Evolutionary conservation across 2,113 vertebrate genomes (phyloP).

Genomic region (Eptesicus fuscus): DNA sequence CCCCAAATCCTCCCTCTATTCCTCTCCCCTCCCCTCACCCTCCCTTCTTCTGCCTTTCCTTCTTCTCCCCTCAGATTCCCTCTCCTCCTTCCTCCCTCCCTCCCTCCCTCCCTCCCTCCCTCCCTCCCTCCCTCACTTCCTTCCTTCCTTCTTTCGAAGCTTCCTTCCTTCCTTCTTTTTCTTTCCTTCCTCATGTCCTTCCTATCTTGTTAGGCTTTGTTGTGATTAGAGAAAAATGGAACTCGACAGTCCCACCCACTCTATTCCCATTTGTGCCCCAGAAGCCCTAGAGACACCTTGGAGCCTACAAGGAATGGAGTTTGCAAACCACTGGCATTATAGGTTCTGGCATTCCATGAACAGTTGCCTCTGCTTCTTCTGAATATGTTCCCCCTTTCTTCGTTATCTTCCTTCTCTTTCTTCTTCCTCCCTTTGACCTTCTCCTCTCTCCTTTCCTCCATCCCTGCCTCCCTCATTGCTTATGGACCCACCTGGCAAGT

Average conservation of each 20-base stretch:
- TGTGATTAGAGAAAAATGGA: background rate
- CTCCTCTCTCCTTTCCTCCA: background rate
- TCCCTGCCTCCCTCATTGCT: background rate
- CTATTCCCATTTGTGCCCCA: background rate
- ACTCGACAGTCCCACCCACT: background rate
- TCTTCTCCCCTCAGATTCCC: background rate
- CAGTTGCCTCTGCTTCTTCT: background rate
- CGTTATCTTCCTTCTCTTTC: background rate
- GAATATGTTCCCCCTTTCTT: background rate
- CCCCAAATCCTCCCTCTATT: background rate
- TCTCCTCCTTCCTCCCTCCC: background rate
- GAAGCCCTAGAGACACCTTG: background rate
- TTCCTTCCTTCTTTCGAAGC: background rate
- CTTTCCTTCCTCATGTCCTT: background rate
- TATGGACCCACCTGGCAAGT: background rate
- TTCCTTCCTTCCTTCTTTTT: rapidly evolving
- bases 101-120: no score
- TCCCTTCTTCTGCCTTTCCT: rapidly evolving
- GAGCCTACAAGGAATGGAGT: background rate
- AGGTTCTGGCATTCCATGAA: background rate
- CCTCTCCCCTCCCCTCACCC: background rate
- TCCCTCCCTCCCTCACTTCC: background rate
- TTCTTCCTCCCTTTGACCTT: background rate
- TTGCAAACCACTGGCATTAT: background rate
- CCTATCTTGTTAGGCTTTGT: background rate